Evolutionary conservation across 2,113 vertebrate species (phyloP).

Genomic region (Entosphenus tridentatus): DNA sequence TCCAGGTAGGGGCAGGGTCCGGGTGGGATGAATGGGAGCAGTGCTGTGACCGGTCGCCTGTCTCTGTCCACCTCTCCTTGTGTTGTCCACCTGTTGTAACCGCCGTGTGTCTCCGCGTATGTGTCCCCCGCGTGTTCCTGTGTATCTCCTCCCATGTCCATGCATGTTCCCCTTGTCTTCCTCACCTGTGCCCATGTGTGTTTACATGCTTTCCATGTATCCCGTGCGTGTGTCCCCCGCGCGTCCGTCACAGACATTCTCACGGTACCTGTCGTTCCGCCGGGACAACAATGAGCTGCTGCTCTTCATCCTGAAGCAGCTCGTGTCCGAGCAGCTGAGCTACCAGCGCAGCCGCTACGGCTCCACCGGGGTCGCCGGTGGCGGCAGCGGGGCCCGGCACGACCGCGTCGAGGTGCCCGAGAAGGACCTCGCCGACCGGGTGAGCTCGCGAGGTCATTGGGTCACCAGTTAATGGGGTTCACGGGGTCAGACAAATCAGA

Average conservation of each 20-base stretch:
- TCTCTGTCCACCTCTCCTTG: too few relatives aligned
- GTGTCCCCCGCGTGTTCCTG: background rate
- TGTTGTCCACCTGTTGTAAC: too few relatives aligned
- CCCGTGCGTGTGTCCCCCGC: background rate
- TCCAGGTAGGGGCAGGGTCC: too few relatives aligned
- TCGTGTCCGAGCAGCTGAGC: conserved; percentile 60
- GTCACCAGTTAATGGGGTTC: too few relatives aligned
- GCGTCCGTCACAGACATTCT: conserved; percentile 38
- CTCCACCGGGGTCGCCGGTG: too few relatives aligned
- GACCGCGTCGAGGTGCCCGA: conserved; percentile 60
- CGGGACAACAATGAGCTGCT: conserved; percentile 87
- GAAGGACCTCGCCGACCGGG: conserved; percentile 82
- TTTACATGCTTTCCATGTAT: too few relatives aligned
- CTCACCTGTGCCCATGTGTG: too few relatives aligned
- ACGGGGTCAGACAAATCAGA: too few relatives aligned
- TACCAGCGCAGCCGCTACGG: conserved; percentile 71
- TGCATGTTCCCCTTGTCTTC: background rate
- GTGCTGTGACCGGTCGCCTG: too few relatives aligned
- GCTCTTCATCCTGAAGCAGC: conserved; percentile 83
- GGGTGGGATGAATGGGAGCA: too few relatives aligned
- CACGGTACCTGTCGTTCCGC: conserved; percentile 71
- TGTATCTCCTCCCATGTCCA: background rate
- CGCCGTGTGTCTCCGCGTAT: too few relatives aligned
- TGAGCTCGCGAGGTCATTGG: conserved; percentile 11
- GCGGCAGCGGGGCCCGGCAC: conserved; percentile 37